These are phyloP conservation scores for Hyposoter dolosus DNA, from an alignment of 2,888 invertebrate genomes.

Conservation along the genomic window DNA sequence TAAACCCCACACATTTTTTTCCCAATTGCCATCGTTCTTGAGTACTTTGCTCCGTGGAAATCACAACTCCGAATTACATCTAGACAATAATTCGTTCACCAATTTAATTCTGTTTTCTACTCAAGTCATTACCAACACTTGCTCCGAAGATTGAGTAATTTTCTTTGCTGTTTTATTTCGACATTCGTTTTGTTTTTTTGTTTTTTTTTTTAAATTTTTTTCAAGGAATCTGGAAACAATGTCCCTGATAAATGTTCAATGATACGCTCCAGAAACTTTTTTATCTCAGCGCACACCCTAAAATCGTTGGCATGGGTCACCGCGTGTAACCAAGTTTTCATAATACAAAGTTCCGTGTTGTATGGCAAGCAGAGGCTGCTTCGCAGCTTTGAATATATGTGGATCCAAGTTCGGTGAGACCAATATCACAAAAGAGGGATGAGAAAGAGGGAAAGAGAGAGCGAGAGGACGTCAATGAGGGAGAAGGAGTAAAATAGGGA, in stretches of 20 bases:
- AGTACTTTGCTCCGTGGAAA: not conserved
- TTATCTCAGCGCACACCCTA: not conserved
- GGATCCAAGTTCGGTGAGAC: conserved; percentile 31
- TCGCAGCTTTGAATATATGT: conserved; percentile 20
- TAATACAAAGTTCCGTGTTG: conserved; percentile 51
- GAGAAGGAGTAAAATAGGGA: conserved; percentile 73
- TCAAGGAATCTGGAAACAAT: too few species aligned
- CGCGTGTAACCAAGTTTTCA: conserved; percentile 44
- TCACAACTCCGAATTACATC: not conserved
- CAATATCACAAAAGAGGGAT: conserved; percentile 49
- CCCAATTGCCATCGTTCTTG: not conserved
- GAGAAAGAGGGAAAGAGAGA: conserved; percentile 71
- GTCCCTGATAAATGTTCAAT: too few species aligned
- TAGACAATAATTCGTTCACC: not conserved
- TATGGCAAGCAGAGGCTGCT: conserved; percentile 45
- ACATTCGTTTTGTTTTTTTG: too few species aligned
- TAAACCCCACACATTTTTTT: conserved; percentile 1
- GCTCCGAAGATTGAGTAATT: conserved; percentile 1
- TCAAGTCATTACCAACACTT: not conserved
- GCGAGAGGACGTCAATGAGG: conserved; percentile 68
- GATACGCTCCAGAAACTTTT: not conserved
- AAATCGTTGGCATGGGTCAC: not conserved
- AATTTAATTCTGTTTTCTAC: not conserved
- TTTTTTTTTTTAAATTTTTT: too few species aligned
- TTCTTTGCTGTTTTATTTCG: not conserved